Percentiles rank a stretch among this genome's conserved stretches.
Evolutionary conservation across 2,888 invertebrate genomes (phyloP).

Genomic region (Xylota segnis): DNA sequence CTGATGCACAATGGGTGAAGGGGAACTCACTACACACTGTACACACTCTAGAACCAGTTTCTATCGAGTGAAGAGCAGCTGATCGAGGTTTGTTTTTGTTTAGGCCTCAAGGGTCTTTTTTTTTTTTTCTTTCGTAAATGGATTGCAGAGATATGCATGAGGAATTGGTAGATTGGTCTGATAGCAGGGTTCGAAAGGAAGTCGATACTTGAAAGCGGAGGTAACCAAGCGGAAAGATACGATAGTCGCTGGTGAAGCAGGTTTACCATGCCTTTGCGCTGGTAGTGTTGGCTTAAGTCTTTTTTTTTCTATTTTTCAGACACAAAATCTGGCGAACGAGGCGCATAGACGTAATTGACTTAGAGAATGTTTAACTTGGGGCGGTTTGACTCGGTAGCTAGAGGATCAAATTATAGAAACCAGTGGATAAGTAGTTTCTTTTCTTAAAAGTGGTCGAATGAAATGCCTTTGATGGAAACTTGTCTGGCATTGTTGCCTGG

Average conservation of each 20-base stretch:
- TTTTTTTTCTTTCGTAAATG: constrained; percentile 1
- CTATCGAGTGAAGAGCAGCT: constrained; percentile 55
- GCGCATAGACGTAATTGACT: constrained; percentile 43
- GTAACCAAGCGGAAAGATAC: constrained; percentile 54
- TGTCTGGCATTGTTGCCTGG: constrained; percentile 1
- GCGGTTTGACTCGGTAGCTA: constrained; percentile 24
- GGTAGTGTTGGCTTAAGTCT: constrained; percentile 8
- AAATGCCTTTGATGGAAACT: constrained; percentile 10
- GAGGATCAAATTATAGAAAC: constrained; percentile 36
- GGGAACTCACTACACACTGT: neutral
- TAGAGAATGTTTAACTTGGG: constrained; percentile 39
- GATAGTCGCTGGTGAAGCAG: constrained; percentile 27
- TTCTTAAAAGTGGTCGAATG: neutral
- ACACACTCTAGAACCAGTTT: constrained; percentile 45
- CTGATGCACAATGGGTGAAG: constrained; percentile 23
- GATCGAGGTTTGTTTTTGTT: constrained; percentile 66
- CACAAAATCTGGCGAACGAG: constrained; percentile 28
- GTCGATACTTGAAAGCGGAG: constrained; percentile 63
- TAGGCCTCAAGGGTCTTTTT: constrained; percentile 30
- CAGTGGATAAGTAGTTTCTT: neutral
- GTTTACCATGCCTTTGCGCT: constrained; percentile 26
- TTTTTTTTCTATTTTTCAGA: constrained; percentile 12
- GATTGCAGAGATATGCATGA: constrained; percentile 19
- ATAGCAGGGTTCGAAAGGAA: constrained; percentile 51
- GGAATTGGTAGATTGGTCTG: constrained; percentile 26